phyloP scores from a whole-genome alignment of 1,140 invertebrate genomes.

The Samia ricini region DNA sequence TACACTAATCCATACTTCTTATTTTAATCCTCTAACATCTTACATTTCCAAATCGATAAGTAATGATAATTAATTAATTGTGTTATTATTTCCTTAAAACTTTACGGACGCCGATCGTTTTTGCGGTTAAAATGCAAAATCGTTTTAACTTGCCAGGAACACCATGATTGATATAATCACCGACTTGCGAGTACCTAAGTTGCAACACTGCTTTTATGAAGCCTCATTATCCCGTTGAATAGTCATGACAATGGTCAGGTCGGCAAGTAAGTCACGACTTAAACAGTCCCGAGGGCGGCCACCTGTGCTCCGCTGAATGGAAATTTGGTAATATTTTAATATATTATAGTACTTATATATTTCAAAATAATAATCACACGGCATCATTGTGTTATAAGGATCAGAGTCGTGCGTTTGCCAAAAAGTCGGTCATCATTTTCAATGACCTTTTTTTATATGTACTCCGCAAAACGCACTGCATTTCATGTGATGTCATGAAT shows the following conservation, averaged over 20 bases:
- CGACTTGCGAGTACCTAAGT: conserved; percentile 47
- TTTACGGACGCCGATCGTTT: conserved; percentile 20
- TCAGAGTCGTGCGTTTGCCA: conserved; percentile 21
- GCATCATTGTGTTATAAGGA: conserved; percentile 12
- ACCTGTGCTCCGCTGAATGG: conserved; percentile 51
- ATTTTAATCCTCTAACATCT: too few species aligned
- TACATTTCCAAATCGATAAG: too few species aligned
- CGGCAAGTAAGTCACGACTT: conserved; percentile 68
- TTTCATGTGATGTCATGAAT: too few species aligned
- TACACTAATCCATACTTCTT: too few species aligned
- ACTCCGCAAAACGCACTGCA: too few species aligned
- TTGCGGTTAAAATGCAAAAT: background rate
- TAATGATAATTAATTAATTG: too few species aligned
- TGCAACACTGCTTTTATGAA: conserved; percentile 40
- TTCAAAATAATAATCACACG: conserved; percentile 38
- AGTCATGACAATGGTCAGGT: conserved; percentile 46
- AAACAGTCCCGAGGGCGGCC: conserved; percentile 47
- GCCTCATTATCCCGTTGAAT: conserved; percentile 49
- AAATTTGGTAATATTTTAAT: conserved; percentile 55
- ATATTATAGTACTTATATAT: conserved; percentile 36
- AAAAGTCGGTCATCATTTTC: conserved; percentile 5
- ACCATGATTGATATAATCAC: conserved; percentile 40
- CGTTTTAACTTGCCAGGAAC: background rate
- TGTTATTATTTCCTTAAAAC: background rate
- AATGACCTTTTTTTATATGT: too few species aligned